phyloP scores from a whole-genome alignment of 37 sponge, comb jelly and placozoan genomes.

The Halisarca cf. caerulea region DNA sequence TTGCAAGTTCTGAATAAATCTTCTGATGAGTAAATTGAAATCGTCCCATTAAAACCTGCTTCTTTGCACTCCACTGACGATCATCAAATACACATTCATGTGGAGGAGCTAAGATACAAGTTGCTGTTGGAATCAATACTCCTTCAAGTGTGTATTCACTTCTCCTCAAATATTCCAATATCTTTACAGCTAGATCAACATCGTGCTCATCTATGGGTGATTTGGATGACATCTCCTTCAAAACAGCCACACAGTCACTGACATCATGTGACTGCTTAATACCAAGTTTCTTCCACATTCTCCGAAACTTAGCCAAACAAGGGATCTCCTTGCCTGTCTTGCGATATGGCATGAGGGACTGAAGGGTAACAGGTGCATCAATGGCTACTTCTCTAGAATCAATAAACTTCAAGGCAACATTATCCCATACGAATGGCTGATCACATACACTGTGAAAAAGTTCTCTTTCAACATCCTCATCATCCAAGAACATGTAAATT shows the following conservation, averaged over 20 bases:
- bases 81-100: neutral
- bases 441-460: neutral
- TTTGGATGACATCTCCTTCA: constrained; percentile 44
- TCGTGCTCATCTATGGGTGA: neutral
- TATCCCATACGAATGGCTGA: neutral
- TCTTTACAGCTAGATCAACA: neutral
- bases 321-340: neutral
- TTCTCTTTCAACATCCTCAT: neutral
- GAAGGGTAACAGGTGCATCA: neutral
- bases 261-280: constrained; percentile 31
- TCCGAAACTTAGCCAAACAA: neutral
- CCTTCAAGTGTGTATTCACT: no score
- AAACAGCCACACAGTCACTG: constrained; percentile 39
- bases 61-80: neutral
- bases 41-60: neutral
- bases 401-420: neutral
- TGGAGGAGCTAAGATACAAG: neutral
- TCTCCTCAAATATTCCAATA: neutral
- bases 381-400: neutral
- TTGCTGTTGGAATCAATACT: neutral
- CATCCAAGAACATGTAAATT: neutral
- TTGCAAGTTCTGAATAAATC: constrained; percentile 24
- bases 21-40: constrained; percentile 25
- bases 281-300: constrained; percentile 19
- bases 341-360: neutral